Evolutionary conservation across 2,888 invertebrate genomes (phyloP).

Genomic region (Orthosia incerta): DNA sequence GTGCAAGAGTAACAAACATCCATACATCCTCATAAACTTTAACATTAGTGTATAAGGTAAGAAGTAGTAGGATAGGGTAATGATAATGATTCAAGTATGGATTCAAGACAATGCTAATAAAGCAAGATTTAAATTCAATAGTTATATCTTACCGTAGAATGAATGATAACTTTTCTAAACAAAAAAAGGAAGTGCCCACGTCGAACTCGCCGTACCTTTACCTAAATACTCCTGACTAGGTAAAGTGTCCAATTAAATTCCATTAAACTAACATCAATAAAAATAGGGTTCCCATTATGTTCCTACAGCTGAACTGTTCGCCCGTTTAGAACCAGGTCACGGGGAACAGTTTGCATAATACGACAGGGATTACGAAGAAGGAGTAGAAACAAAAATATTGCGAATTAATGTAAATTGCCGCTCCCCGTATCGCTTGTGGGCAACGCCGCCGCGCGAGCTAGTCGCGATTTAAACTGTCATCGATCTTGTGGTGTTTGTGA

Average conservation of each 20-base stretch:
- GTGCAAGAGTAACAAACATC: too few relatives aligned
- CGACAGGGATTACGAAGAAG: slow-evolving; percentile 63
- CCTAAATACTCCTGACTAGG: not conserved
- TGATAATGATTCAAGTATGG: not conserved
- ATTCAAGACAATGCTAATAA: not conserved
- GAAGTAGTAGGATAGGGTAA: too few relatives aligned
- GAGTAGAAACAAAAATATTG: slow-evolving; percentile 71
- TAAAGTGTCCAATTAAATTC: slow-evolving; percentile 32
- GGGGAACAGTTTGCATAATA: slow-evolving; percentile 69
- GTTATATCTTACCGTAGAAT: too few relatives aligned
- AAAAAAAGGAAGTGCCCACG: not conserved
- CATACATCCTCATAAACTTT: too few relatives aligned
- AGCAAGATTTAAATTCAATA: not conserved
- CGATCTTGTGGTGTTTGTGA: slow-evolving; percentile 59
- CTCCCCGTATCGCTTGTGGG: slow-evolving; percentile 53
- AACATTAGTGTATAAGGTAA: too few relatives aligned
- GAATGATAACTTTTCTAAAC: too few relatives aligned
- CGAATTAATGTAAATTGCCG: slow-evolving; percentile 72
- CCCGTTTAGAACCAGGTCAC: slow-evolving; percentile 70
- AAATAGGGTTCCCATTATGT: slow-evolving; percentile 39
- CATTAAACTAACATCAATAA: slow-evolving; percentile 40
- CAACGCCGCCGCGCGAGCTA: slow-evolving; percentile 48
- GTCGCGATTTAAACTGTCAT: slow-evolving; percentile 60
- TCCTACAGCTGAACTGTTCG: slow-evolving; percentile 45
- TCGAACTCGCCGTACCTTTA: not conserved